Conservation (phyloP, 2,797 vertebrate genomes). For the Girardinus metallicus region DNA sequence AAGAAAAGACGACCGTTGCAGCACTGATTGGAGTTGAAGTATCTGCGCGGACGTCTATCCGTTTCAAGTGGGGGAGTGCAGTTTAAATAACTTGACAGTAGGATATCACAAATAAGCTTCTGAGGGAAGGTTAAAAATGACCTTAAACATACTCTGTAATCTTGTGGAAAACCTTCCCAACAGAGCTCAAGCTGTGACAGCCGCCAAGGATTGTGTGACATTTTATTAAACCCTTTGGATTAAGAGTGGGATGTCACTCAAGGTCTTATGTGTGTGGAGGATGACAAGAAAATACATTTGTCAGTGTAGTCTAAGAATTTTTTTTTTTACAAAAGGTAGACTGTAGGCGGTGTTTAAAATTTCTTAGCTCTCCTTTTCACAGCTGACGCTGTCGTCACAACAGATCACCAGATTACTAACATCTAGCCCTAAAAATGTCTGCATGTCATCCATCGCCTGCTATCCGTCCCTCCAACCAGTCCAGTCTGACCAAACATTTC, state of each 20-base stretch:
- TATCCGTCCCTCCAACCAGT: constrained; percentile 10
- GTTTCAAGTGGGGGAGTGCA: neutral
- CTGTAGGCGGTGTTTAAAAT: neutral
- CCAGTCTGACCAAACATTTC: neutral
- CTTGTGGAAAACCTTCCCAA: neutral
- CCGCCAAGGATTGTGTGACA: neutral
- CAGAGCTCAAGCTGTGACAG: neutral
- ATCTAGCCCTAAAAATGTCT: constrained; percentile 15
- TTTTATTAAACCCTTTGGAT: neutral
- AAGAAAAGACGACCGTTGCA: neutral
- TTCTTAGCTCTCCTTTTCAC: neutral
- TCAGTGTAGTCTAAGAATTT: neutral
- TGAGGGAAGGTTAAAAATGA: neutral
- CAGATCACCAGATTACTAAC: neutral
- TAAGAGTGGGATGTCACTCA: neutral
- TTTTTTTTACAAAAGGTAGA: neutral
- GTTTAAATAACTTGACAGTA: neutral
- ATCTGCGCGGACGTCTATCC: neutral
- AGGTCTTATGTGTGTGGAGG: neutral
- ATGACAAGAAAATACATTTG: neutral
- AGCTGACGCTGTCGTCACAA: neutral
- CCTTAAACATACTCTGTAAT: neutral
- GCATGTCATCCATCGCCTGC: constrained; percentile 14
- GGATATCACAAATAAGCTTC: neutral
- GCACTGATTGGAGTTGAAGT: neutral